phyloP scores from a whole-genome alignment of 2,113 vertebrate species.

The Strix aluco region DNA sequence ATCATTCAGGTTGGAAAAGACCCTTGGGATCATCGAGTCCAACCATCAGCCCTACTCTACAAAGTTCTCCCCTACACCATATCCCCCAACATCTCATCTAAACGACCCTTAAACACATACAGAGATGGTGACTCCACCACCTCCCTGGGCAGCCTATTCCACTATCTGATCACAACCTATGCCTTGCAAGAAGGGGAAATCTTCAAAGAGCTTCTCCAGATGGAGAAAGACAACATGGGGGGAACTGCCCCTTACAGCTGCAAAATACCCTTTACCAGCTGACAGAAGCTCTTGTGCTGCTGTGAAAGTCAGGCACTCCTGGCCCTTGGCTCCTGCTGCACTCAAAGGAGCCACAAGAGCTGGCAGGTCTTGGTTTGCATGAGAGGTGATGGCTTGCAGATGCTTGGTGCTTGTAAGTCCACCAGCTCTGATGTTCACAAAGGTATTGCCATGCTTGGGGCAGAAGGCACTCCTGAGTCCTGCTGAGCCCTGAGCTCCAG shows the following conservation, averaged over 20 bases:
- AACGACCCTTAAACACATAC: too few relatives aligned
- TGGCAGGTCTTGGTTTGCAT: not conserved
- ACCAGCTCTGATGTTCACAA: fast-evolving
- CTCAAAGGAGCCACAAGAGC: not conserved
- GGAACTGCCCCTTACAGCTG: not conserved
- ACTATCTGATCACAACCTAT: not conserved
- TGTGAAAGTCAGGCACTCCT: not conserved
- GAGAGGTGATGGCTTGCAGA: not conserved
- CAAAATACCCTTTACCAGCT: not conserved
- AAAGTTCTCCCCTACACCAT: too few relatives aligned
- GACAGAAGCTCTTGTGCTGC: not conserved
- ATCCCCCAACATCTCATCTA: too few relatives aligned
- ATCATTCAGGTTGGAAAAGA: too few relatives aligned
- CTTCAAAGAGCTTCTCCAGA: not conserved
- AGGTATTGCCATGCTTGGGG: not conserved
- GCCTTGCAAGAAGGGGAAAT: not conserved
- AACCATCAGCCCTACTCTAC: too few relatives aligned
- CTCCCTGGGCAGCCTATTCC: too few relatives aligned
- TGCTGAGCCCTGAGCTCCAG: not conserved
- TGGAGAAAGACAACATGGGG: not conserved
- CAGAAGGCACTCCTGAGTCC: not conserved
- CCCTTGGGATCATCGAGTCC: too few relatives aligned
- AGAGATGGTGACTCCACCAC: too few relatives aligned
- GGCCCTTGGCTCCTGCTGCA: not conserved
- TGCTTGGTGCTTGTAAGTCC: not conserved